These are phyloP conservation scores for Linnaemya vulpina DNA, from an alignment of 2,888 invertebrate species.

Conservation along the genomic window DNA sequence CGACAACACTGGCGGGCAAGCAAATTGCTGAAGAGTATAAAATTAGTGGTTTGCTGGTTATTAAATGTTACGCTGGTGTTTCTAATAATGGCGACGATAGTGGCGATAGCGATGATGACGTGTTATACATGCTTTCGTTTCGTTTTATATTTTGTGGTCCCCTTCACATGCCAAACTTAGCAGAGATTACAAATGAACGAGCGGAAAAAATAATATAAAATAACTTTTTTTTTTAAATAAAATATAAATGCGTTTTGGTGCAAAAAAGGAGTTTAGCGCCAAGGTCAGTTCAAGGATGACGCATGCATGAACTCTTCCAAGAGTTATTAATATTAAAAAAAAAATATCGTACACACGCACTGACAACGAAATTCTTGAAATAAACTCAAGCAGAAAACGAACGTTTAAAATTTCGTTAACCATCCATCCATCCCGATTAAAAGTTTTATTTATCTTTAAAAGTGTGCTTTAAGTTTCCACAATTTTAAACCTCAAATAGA, in stretches of 20 bases:
- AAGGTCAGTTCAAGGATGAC: constrained; percentile 80
- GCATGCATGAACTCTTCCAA: constrained; percentile 57
- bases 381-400: neutral
- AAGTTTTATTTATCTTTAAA: neutral
- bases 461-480: neutral
- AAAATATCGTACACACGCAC: neutral
- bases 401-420: neutral
- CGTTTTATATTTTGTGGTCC: constrained; percentile 36
- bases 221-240: constrained; percentile 14
- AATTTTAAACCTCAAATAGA: neutral
- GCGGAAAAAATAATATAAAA: constrained; percentile 29
- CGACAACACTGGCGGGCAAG: neutral
- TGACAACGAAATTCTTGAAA: neutral
- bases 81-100: constrained; percentile 43
- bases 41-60: constrained; percentile 52
- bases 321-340: constrained; percentile 26
- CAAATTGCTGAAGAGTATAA: constrained; percentile 13
- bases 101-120: constrained; percentile 37
- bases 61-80: constrained; percentile 65
- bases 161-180: constrained; percentile 56
- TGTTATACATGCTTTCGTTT: constrained; percentile 46
- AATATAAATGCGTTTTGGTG: constrained; percentile 48
- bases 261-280: constrained; percentile 59
- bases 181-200: constrained; percentile 36
- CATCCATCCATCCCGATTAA: neutral